Evolutionary conservation across 2,113 vertebrate species (phyloP).

Genomic region (Boleophthalmus pectinirostris): DNA sequence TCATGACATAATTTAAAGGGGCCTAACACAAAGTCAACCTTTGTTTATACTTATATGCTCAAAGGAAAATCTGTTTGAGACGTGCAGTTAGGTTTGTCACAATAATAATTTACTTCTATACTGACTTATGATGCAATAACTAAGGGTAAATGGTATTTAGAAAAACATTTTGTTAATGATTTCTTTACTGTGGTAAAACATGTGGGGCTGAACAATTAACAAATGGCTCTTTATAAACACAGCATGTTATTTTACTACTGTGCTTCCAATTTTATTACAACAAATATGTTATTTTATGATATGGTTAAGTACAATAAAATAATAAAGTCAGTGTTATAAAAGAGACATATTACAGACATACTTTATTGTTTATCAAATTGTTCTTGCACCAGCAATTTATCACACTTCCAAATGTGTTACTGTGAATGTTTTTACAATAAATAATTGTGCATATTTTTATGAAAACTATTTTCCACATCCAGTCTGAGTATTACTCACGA

Average conservation of each 20-base stretch:
- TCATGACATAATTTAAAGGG: not conserved
- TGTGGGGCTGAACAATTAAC: not conserved
- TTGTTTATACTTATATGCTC: not conserved
- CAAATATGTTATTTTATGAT: not conserved
- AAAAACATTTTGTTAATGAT: not conserved
- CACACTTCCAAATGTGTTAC: not conserved
- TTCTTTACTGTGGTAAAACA: not conserved
- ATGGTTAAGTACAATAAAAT: too few relatives aligned
- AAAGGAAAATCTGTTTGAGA: not conserved
- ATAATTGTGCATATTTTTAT: not conserved
- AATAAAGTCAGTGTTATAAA: too few relatives aligned
- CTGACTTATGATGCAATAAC: not conserved
- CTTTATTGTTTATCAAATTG: too few relatives aligned
- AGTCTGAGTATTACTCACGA: constrained; percentile 18
- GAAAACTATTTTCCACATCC: constrained; percentile 19
- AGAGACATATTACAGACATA: too few relatives aligned
- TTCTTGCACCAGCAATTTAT: too few relatives aligned
- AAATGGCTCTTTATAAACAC: not conserved
- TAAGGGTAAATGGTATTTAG: not conserved
- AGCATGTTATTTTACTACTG: not conserved
- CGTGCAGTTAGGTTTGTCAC: not conserved
- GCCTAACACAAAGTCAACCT: not conserved
- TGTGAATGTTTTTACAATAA: not conserved
- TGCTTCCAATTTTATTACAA: not conserved
- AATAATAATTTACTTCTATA: too few relatives aligned